Evolutionary conservation across 1,140 invertebrate genomes (phyloP), one percentile per base, ranked within the genome.

Genomic region (Choristoneura fumiferana): DNA sequence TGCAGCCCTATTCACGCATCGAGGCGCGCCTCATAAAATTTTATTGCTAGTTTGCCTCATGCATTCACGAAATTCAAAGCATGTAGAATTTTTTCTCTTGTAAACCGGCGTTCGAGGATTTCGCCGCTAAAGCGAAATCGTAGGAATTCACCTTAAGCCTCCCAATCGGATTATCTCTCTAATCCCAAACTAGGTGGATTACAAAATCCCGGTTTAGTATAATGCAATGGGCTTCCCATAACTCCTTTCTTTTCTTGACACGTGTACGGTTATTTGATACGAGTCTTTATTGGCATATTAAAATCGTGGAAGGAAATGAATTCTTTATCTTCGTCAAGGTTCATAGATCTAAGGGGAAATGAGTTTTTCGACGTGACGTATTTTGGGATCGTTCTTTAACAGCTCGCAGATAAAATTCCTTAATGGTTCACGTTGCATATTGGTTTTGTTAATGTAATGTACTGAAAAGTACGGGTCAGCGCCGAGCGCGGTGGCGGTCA

Each of bases 101-200:
- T 3, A 29, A 29, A 2, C 2, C 2, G 22, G 22, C 22, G 22
- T 6, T 29, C 2, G 22, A 29, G 22, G 22, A 29, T 29, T 29
- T 6, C 22, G 22, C 2, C 2, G 60, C 62, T 58, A n/a, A 52
- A 56, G 55, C 53, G 56, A 65, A 69, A 63, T 65, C 54, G 58
- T 69, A 65, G 40, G 60, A 71, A 68, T 54, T 54, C 61, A 14
- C 60, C 60, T 58, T 57, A 63, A 60, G 69, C 43, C 57, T 58
- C 22, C n/a, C 60, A 60, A 71, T 59, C 52, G 65, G 67, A 71
- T 78, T 73, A 61, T 65, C 18, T 63, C 8, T 13, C 34, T 78
- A 74, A 81, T 79, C 71, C 71, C 60, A 71, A 76, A 73, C 74
- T 76, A 64, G 68, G 55, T 67, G 60, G 62, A 65, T 74, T 68